Evolutionary conservation across 2,888 invertebrate species (phyloP).

Genomic region (Tinea pellionella): DNA sequence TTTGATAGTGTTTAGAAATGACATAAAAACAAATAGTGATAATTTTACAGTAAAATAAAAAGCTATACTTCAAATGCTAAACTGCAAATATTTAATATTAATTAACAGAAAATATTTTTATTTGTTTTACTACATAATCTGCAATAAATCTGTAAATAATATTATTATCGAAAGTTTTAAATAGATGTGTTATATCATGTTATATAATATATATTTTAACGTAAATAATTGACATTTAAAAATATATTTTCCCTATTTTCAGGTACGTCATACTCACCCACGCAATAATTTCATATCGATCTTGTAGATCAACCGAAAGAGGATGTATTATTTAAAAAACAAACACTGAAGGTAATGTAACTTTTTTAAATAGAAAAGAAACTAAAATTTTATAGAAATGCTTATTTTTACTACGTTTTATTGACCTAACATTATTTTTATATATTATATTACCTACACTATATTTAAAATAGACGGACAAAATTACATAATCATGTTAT

Average conservation of each 20-base stretch:
- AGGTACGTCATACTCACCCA: conserved; percentile 1
- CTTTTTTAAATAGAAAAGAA: neutral
- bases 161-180: no score
- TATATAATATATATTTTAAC: no score
- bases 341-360: neutral
- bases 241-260: neutral
- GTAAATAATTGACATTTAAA: neutral
- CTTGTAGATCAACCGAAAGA: neutral
- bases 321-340: neutral
- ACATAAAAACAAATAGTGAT: neutral
- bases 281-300: neutral
- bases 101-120: no score
- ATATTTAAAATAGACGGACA: neutral
- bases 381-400: neutral
- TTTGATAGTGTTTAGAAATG: neutral
- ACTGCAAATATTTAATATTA: no score
- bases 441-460: neutral
- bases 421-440: conserved; percentile 1
- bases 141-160: no score
- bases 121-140: no score
- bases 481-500: neutral
- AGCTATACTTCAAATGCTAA: no score
- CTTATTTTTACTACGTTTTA: neutral
- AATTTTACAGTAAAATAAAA: no score
- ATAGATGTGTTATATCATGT: no score